These are phyloP conservation scores for Xenopus petersii DNA, from an alignment of 2,797 vertebrate species.

Conservation along the genomic window DNA sequence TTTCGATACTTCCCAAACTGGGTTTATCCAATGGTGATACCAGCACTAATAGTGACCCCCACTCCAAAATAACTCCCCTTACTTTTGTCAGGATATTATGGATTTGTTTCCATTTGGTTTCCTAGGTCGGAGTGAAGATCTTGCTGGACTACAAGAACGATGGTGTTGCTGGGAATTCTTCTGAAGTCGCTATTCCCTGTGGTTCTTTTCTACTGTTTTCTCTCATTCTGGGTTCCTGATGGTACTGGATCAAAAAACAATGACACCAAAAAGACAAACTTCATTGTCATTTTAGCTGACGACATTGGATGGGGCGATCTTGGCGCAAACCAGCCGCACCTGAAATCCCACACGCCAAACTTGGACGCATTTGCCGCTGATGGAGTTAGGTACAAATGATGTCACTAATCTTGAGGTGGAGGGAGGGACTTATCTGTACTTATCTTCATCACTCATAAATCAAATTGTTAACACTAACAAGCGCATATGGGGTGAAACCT, in stretches of 20 bases:
- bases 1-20: no score
- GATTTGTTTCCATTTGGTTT: no score
- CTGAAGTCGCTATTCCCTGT: neutral
- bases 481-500: no score
- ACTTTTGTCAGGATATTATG: no score
- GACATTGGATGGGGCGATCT: constrained; percentile 96
- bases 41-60: no score
- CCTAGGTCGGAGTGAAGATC: no score
- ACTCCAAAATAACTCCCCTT: no score
- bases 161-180: neutral
- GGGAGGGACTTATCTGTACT: no score
- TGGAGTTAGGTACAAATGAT: constrained; percentile 76
- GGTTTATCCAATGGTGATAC: no score
- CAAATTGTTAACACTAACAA: no score
- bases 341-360: constrained; percentile 71
- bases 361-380: constrained; percentile 78
- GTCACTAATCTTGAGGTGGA: no score
- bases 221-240: neutral
- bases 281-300: constrained; percentile 88
- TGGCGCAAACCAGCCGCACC: constrained; percentile 75
- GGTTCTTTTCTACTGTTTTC: neutral
- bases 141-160: neutral
- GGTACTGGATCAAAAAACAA: neutral
- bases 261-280: constrained; percentile 70
- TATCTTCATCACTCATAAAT: no score